These are phyloP conservation scores for Drosophila subquinaria DNA, from an alignment of 2,888 invertebrate genomes.

Conservation along the genomic window DNA sequence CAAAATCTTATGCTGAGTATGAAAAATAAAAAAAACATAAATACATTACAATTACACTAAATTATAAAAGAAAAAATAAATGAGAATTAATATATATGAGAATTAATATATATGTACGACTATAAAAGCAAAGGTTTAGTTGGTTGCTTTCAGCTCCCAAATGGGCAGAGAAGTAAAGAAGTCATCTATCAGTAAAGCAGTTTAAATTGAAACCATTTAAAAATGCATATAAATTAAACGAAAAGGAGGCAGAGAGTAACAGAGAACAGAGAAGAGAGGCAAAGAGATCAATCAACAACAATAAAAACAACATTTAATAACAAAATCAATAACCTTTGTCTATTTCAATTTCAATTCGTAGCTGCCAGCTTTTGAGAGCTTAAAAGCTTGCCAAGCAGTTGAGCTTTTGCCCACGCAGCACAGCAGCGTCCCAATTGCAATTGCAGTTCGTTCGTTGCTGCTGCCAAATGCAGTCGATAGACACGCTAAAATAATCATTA, in stretches of 20 bases:
- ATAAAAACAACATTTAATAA: conserved; percentile 65
- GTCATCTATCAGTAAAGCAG: conserved; percentile 15
- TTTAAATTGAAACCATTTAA: conserved; percentile 8
- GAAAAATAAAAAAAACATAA: conserved; percentile 47
- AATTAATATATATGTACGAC: conserved; percentile 40
- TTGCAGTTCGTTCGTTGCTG: conserved; percentile 54
- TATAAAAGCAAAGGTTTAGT: conserved; percentile 55
- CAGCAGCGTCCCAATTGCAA: conserved; percentile 25
- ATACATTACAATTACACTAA: conserved; percentile 71
- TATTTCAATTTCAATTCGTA: conserved; percentile 13
- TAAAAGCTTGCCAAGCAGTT: conserved; percentile 25
- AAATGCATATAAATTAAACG: conserved; percentile 12
- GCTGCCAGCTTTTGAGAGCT: conserved; percentile 39
- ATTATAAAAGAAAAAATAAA: conserved; percentile 47
- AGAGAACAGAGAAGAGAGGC: conserved; percentile 27
- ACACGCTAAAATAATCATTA: conserved; percentile 62
- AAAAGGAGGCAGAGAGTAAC: background rate
- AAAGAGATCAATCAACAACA: conserved; percentile 66
- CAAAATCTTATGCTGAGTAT: conserved; percentile 78
- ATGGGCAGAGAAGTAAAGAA: conserved; percentile 17
- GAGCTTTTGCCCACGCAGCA: conserved; percentile 39
- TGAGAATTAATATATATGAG: conserved; percentile 67
- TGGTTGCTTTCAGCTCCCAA: conserved; percentile 63
- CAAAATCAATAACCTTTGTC: conserved; percentile 16
- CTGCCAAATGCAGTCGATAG: conserved; percentile 60